Conservation (phyloP, 2,888 invertebrate genomes). For the Baronia brevicornis region DNA sequence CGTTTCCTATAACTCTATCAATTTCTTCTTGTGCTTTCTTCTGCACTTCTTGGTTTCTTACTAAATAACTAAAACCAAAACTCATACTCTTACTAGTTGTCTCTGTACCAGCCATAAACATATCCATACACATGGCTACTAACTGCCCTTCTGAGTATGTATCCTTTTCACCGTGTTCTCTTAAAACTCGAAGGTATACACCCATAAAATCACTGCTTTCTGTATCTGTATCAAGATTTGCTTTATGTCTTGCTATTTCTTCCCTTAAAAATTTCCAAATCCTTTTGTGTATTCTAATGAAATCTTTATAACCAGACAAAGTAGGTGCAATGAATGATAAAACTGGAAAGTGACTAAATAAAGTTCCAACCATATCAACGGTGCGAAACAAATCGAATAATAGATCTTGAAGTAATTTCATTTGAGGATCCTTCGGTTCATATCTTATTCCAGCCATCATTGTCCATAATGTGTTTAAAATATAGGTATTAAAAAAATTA, state of each 20-base stretch:
- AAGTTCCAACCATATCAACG: constrained; percentile 87
- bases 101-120: constrained; percentile 92
- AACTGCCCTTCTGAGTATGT: constrained; percentile 83
- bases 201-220: constrained; percentile 88
- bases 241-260: constrained; percentile 83
- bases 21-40: constrained; percentile 85
- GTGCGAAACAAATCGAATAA: constrained; percentile 82
- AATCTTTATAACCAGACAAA: constrained; percentile 84
- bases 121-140: constrained; percentile 86
- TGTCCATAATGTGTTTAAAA: constrained; percentile 87
- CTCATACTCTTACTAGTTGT: constrained; percentile 87
- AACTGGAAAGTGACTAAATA: constrained; percentile 87
- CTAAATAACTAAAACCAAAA: constrained; percentile 84
- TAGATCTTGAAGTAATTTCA: constrained; percentile 80
- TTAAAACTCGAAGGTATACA: constrained; percentile 82
- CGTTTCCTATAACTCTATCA: constrained; percentile 81
- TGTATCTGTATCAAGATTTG: constrained; percentile 70
- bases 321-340: constrained; percentile 82
- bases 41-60: constrained; percentile 83
- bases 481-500: constrained; percentile 83
- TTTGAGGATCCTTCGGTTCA: constrained; percentile 80
- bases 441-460: constrained; percentile 89
- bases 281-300: constrained; percentile 80
- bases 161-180: constrained; percentile 71
- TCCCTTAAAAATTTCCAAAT: constrained; percentile 83